These are phyloP conservation scores for Platypus cylindrus DNA, from an alignment of 2,888 invertebrate genomes.

Conservation along the genomic window DNA sequence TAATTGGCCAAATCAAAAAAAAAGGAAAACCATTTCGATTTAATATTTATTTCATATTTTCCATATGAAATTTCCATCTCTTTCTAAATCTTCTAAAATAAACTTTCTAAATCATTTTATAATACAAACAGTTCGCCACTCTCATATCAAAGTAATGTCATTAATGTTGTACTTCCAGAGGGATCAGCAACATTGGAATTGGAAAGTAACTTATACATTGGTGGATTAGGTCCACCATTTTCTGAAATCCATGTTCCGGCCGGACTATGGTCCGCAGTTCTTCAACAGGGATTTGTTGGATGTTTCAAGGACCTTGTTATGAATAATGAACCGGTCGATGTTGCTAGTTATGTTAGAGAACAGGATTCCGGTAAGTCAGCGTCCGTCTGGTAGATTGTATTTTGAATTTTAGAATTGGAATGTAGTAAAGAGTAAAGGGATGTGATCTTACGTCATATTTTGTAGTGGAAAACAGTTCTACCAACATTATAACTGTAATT, in stretches of 20 bases:
- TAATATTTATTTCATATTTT: too few species aligned
- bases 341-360: slow-evolving; percentile 76
- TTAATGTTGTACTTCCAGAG: too few species aligned
- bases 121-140: neutral
- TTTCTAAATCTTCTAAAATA: too few species aligned
- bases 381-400: too few species aligned
- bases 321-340: slow-evolving; percentile 78
- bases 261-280: slow-evolving; percentile 80
- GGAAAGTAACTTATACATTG: slow-evolving; percentile 78
- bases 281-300: slow-evolving; percentile 86
- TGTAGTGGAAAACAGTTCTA: too few species aligned
- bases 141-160: neutral
- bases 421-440: too few species aligned
- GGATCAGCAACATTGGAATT: slow-evolving; percentile 80
- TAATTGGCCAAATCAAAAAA: too few species aligned
- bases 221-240: slow-evolving; percentile 74
- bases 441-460: too few species aligned
- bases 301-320: slow-evolving; percentile 82
- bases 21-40: too few species aligned
- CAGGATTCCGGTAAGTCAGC: slow-evolving; percentile 82
- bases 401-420: too few species aligned
- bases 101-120: neutral
- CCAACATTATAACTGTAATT: too few species aligned
- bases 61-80: too few species aligned
- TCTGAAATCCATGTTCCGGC: slow-evolving; percentile 66